Base-by-base conservation (phyloP, 2,888 invertebrate species). In the Hydrotaea diabolus region DNA sequence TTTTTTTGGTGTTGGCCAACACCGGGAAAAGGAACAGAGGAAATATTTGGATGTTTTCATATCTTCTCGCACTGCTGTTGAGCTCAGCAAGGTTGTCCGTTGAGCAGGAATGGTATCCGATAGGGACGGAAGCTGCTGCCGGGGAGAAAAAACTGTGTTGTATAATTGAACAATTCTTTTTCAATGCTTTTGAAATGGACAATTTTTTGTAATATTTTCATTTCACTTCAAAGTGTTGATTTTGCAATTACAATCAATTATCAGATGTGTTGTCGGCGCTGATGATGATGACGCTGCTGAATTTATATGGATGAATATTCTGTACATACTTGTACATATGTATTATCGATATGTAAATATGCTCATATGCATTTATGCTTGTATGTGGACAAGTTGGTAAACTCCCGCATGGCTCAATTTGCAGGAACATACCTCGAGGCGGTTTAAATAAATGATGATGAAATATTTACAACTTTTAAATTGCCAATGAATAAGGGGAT, bases 231-330 rank as follows among this genome's bases (percentile, higher is more conserved):
- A 79, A 73, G 76, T 80, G 73, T 69, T 72, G 76, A 80, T 80
- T 80, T 77, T 77, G 59, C 73, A 83, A 79, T 79, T 79, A 79
- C 64, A 21, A 75, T n/a, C 83, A 83, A 79, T 76, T 66, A 73
- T 55, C n/a, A 49, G 74, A 59, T 59, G 59, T 59, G 59, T 26
- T 59, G 59, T 59, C 59, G 59, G 2, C 23, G 57, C 21, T 9
- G 57, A 59, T 59, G 59, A 23, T 26, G 59, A 8, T 59, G 59
- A 23, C 15, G 59, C 13, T 26, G 59, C 59, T 15, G 19, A 11
- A 57, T 57, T 57, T 21, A 57, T 57, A 59, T 59, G 26, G 13
- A 21, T 11, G 57, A 36, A 36, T 36, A 5, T 36, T 36, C 5
- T 36, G 36, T 36, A 8, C 5, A 36, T n/a, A 36, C 5, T 5